phyloP scores from a whole-genome alignment of 2,888 invertebrate genomes.

The Amiota minor region DNA sequence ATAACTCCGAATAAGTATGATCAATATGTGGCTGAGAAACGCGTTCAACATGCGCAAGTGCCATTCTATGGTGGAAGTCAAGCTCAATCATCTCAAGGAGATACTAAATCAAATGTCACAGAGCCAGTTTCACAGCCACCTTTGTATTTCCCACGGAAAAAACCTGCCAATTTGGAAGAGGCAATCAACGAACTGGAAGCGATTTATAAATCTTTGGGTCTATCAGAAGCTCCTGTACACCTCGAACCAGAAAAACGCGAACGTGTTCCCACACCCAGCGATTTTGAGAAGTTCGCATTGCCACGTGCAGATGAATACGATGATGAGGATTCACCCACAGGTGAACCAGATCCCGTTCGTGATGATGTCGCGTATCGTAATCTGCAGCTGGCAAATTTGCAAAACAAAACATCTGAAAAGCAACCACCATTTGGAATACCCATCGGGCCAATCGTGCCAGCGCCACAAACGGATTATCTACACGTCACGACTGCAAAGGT shows the following conservation, averaged over 20 bases:
- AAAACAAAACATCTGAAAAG: slow-evolving; percentile 82
- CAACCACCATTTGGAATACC: slow-evolving; percentile 95
- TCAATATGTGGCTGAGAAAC: slow-evolving; percentile 71
- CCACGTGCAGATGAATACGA: slow-evolving; percentile 77
- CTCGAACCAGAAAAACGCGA: slow-evolving; percentile 45
- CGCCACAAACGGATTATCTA: slow-evolving; percentile 87
- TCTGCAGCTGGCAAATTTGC: slow-evolving; percentile 84
- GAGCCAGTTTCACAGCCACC: slow-evolving; percentile 39
- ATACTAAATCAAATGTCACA: background rate
- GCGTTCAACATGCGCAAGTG: slow-evolving; percentile 64
- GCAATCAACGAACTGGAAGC: slow-evolving; percentile 91
- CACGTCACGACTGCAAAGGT: slow-evolving; percentile 79
- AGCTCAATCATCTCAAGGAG: slow-evolving; percentile 46
- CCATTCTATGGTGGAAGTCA: slow-evolving; percentile 40
- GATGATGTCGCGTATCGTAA: slow-evolving; percentile 90
- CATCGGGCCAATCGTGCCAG: slow-evolving; percentile 85
- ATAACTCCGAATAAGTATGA: slow-evolving; percentile 71
- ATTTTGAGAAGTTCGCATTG: slow-evolving; percentile 73
- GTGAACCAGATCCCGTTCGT: slow-evolving; percentile 86
- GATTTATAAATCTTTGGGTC: slow-evolving; percentile 90
- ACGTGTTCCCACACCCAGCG: slow-evolving; percentile 65
- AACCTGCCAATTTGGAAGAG: slow-evolving; percentile 88
- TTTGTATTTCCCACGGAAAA: slow-evolving; percentile 73
- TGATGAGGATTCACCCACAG: slow-evolving; percentile 75
- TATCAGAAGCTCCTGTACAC: slow-evolving; percentile 77